Evolutionary conservation across 1,140 invertebrate species (phyloP), one percentile per base, ranked within the genome.

Genomic region (Ceratosolen solmsi): DNA sequence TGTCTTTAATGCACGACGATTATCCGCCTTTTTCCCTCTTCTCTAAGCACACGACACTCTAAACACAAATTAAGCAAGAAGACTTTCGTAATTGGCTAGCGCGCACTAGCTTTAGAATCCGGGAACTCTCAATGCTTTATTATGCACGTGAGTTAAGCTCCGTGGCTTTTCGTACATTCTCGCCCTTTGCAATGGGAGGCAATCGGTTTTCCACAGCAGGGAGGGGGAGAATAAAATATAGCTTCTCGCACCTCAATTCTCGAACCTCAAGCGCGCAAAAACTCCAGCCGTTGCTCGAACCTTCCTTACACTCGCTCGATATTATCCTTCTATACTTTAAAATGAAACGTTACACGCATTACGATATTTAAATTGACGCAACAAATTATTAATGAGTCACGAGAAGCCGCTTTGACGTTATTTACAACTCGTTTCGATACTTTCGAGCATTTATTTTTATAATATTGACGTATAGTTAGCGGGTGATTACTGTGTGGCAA

Each of bases 161-260:
- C 60, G 27, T 5, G 60, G 27, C 25, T 63, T 33, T 63, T 15
- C 25, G 30, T 27, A 7, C 8, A 33, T 33, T 33, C 9, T 63
- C 30, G 33, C 33, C 33, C 33, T 36, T 63, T 27, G 33, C 33
- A 63, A 27, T 46, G 5, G 13, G 25, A 76, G 25, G 65, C 74
- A 76, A 76, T 76, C 41, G 56, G 5, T 49, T 76, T 76, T 17
- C n/a, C 74, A 58, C 58, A 76, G 65, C 63, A 65, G 72, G 20
- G 36, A 46, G 25, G n/a, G n/a, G n/a, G n/a, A n/a, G n/a, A n/a
- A n/a, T n/a, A 11, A 20, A 30, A 17, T 30, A 38, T 49, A 27
- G 8, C 74, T 65, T 65, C 75, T 65, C 60, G 51, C 75, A 51
- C 33, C n/a, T n/a, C n/a, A n/a, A n/a, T n/a, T n/a, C n/a, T n/a